A percentile compares a stretch with the other conserved stretches of the same genome.
phyloP scores from a whole-genome alignment of 1,140 invertebrate species.

The Tenebrio molitor region DNA sequence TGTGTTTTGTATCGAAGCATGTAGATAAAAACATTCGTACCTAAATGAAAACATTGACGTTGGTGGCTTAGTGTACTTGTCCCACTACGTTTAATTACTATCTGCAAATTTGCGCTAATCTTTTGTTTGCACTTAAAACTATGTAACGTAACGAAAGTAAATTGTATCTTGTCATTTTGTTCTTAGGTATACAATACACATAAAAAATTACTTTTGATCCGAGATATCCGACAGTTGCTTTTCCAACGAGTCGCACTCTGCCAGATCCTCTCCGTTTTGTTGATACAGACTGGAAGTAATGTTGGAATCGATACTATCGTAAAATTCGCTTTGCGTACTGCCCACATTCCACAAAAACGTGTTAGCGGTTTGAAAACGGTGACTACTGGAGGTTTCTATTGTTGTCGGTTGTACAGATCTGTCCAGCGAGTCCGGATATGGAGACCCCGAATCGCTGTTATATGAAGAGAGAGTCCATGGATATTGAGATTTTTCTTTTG shows the following conservation, averaged over 20 bases:
- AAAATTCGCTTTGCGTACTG: slow-evolving; percentile 57
- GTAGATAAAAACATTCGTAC: neutral
- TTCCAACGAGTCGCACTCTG: slow-evolving; percentile 72
- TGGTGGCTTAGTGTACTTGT: neutral
- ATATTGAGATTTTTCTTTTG: slow-evolving; percentile 65
- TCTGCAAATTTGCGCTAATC: neutral
- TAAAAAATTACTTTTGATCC: slow-evolving; percentile 50
- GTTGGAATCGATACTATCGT: slow-evolving; percentile 72
- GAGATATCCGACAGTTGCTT: slow-evolving; percentile 57
- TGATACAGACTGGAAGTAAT: slow-evolving; percentile 66
- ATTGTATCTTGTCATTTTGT: neutral
- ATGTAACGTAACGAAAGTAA: neutral
- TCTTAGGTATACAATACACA: slow-evolving; percentile 17
- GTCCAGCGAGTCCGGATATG: slow-evolving; percentile 64
- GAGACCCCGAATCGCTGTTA: slow-evolving; percentile 56
- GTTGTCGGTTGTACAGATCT: slow-evolving; percentile 63
- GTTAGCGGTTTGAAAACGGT: slow-evolving; percentile 65
- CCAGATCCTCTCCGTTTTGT: slow-evolving; percentile 68
- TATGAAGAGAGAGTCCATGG: slow-evolving; percentile 68
- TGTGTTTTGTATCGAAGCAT: neutral
- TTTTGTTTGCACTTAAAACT: neutral
- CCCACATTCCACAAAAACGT: slow-evolving; percentile 66
- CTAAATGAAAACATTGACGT: neutral
- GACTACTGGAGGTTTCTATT: slow-evolving; percentile 64
- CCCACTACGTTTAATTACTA: neutral